A percentile compares a stretch with the other conserved stretches of the same genome.
phyloP scores from a whole-genome alignment of 1,140 invertebrate species.

The Lanistes nyassanus region DNA sequence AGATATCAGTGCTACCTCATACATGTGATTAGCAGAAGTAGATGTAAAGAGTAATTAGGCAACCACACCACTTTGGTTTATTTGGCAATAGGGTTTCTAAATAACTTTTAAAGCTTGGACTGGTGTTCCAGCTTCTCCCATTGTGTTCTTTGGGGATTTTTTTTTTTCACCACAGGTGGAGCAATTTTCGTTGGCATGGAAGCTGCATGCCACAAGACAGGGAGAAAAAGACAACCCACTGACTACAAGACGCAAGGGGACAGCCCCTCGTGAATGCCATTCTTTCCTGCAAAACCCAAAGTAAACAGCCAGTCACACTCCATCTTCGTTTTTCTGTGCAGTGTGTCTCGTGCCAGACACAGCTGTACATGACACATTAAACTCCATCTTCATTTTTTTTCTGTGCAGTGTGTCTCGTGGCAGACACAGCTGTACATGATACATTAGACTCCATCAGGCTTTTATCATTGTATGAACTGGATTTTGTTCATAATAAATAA shows the following conservation, averaged over 20 bases:
- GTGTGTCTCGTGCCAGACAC: neutral
- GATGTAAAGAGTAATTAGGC: no score
- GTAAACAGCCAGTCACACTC: neutral
- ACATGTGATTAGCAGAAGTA: no score
- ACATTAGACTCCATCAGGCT: neutral
- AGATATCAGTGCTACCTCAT: no score
- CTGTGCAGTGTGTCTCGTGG: neutral
- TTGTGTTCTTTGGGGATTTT: no score
- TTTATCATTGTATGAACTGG: neutral
- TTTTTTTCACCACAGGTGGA: conserved; percentile 57
- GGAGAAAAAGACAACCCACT: conserved; percentile 54
- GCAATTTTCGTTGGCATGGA: conserved; percentile 57
- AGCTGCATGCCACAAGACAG: conserved; percentile 59
- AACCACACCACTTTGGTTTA: no score
- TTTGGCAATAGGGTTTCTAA: no score
- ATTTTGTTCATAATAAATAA: no score
- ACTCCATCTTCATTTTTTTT: neutral
- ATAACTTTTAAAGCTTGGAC: no score
- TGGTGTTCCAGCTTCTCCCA: no score
- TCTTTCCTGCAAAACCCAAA: conserved; percentile 33
- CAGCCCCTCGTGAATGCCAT: conserved; percentile 52
- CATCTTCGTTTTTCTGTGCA: neutral
- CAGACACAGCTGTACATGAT: neutral
- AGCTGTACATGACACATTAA: neutral
- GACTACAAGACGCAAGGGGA: conserved; percentile 53